These are phyloP conservation scores for Monarcha castaneiventris DNA, from an alignment of 2,113 vertebrate species.

Conservation along the genomic window DNA sequence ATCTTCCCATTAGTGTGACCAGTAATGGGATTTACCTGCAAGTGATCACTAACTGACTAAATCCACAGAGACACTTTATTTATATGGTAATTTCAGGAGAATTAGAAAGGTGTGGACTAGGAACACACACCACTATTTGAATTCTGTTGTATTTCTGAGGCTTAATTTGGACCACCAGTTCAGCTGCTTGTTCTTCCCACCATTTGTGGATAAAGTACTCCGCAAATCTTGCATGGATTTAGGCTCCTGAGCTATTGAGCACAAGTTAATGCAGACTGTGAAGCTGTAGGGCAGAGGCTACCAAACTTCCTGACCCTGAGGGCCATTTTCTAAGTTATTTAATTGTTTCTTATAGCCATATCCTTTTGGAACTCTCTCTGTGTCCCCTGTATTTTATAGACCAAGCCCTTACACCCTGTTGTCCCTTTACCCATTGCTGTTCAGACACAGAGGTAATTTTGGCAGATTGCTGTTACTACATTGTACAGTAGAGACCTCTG, in stretches of 20 bases:
- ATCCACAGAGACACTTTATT: neutral
- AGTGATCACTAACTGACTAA: neutral
- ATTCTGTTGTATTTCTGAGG: neutral
- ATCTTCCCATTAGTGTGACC: neutral
- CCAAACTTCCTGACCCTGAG: neutral
- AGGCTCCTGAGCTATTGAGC: neutral
- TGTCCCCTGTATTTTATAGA: neutral
- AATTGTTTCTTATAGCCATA: neutral
- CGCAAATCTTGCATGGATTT: neutral
- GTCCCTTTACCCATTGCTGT: rapidly evolving
- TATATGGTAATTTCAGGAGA: neutral
- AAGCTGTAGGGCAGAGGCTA: neutral
- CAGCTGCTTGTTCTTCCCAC: neutral
- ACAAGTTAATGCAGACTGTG: neutral
- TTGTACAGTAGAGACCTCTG: neutral
- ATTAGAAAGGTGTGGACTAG: neutral
- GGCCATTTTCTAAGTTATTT: neutral
- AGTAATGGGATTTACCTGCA: neutral
- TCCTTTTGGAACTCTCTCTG: neutral
- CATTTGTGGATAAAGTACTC: neutral
- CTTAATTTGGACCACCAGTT: neutral
- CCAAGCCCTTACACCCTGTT: neutral
- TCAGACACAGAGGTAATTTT: neutral
- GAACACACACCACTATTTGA: neutral
- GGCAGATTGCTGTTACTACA: neutral